These are phyloP conservation scores for Macrostomum lignano DNA, from an alignment of 1,140 invertebrate genomes.

Conservation along the genomic window DNA sequence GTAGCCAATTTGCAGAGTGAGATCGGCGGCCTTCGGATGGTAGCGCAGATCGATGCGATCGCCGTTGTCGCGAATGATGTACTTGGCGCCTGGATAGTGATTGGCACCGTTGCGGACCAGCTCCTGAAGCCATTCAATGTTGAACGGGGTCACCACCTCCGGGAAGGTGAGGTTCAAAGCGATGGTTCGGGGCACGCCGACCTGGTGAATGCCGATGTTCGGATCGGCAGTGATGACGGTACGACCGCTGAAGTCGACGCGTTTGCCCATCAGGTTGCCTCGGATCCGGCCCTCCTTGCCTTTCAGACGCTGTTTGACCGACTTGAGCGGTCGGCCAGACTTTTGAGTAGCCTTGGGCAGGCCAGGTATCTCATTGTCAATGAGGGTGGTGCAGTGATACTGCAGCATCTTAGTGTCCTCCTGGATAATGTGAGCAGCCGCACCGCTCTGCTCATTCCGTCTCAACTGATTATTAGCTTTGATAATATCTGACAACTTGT, in stretches of 20 bases:
- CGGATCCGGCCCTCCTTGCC: slow-evolving; percentile 85
- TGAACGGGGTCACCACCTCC: slow-evolving; percentile 94
- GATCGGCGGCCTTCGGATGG: slow-evolving; percentile 85
- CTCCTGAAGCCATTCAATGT: slow-evolving; percentile 86
- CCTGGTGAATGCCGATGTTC: slow-evolving; percentile 77
- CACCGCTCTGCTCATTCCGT: slow-evolving; percentile 74
- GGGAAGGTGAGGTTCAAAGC: slow-evolving; percentile 97
- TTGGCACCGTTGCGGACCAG: slow-evolving; percentile 72
- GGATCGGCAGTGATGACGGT: slow-evolving; percentile 99
- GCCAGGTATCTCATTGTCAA: slow-evolving; percentile 94
- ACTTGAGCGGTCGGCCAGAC: slow-evolving; percentile 86
- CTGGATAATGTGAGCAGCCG: slow-evolving; percentile 71
- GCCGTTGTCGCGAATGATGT: slow-evolving; percentile 89
- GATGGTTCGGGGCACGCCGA: slow-evolving; percentile 84
- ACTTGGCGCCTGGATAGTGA: slow-evolving; percentile 95
- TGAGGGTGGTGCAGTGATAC: slow-evolving; percentile 84
- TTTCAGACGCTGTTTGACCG: slow-evolving; percentile 49
- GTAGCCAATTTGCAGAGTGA: slow-evolving; percentile 92
- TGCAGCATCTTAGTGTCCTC: slow-evolving; percentile 95
- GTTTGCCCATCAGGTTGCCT: slow-evolving; percentile 97
- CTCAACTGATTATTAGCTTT: slow-evolving; percentile 84
- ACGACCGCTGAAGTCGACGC: slow-evolving; percentile 93
- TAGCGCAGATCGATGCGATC: slow-evolving; percentile 89
- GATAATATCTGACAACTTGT: slow-evolving; percentile 91
- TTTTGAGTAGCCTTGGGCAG: slow-evolving; percentile 86